Percentiles rank a stretch among this genome's conserved stretches.
phyloP scores from a whole-genome alignment of 23 tunicate genomes.

The Trididemnum nubilum region DNA sequence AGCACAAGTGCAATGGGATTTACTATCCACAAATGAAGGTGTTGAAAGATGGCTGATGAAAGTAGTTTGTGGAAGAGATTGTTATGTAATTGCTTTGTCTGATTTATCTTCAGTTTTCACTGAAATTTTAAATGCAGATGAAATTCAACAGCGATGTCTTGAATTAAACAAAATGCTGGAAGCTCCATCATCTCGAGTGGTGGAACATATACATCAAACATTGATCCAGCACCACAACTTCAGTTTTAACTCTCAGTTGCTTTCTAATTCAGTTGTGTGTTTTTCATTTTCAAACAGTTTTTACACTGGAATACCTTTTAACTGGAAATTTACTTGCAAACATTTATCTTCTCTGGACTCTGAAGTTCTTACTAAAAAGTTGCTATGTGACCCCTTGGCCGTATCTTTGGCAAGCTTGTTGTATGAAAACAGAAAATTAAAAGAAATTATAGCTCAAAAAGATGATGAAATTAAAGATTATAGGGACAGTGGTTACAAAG shows the following conservation, averaged over 20 bases:
- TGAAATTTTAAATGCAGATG: neutral
- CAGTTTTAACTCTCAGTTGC: neutral
- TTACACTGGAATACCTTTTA: constrained; percentile 20
- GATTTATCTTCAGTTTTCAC: constrained; percentile 11
- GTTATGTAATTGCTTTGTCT: constrained; percentile 11
- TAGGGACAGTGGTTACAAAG: constrained; percentile 37
- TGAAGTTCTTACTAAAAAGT: neutral
- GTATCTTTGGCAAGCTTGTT: neutral
- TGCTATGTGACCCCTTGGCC: constrained; percentile 13
- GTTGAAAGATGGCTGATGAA: constrained; percentile 7
- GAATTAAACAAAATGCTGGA: constrained; percentile 17
- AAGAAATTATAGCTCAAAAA: constrained; percentile 20
- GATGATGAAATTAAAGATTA: constrained; percentile 39
- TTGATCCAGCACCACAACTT: constrained; percentile 5
- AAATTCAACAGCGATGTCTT: constrained; percentile 6
- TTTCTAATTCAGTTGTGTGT: neutral
- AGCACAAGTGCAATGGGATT: neutral
- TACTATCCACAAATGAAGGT: neutral
- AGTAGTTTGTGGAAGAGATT: neutral
- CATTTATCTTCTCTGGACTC: neutral
- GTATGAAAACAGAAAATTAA: constrained; percentile 21
- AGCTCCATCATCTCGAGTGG: constrained; percentile 13
- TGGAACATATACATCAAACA: constrained; percentile 14
- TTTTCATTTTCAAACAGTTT: constrained; percentile 31
- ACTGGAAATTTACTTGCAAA: constrained; percentile 25